A percentile compares a stretch with the other conserved stretches of the same genome.
These are phyloP conservation scores for Desoria tigrina DNA, from an alignment of 2,888 invertebrate genomes.

Conservation along the genomic window DNA sequence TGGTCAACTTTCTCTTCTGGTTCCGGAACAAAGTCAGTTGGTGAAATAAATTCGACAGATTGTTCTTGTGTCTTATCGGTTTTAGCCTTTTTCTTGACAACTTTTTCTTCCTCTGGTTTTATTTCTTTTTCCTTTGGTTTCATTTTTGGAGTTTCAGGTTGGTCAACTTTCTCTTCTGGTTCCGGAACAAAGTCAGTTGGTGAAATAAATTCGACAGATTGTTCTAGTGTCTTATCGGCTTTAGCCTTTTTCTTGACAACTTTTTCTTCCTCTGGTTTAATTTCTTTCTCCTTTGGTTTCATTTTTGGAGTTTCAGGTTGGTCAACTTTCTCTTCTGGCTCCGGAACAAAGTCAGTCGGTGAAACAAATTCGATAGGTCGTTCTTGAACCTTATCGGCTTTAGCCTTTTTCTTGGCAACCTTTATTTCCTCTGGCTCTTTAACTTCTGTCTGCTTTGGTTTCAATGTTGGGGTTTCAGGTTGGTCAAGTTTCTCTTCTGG, in stretches of 20 bases:
- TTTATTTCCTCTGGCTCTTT: conserved; percentile 15
- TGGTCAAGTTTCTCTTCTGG: neutral
- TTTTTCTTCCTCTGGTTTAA: neutral
- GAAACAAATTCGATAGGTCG: neutral
- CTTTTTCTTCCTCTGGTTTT: conserved; percentile 6
- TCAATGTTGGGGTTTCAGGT: conserved; percentile 5
- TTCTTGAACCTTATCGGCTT: conserved; percentile 3
- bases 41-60: no score
- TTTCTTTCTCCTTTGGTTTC: neutral
- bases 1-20: no score
- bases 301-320: neutral
- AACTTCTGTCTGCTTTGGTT: conserved; percentile 34
- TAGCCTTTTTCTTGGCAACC: conserved; percentile 1
- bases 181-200: neutral
- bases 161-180: neutral
- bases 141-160: conserved; percentile 15
- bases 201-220: neutral
- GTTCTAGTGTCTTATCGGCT: neutral
- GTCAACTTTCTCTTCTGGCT: neutral
- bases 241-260: conserved; percentile 9
- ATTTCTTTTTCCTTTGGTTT: no score
- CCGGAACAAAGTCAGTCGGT: neutral
- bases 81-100: no score
- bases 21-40: no score
- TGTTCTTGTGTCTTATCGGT: no score